Evolutionary conservation across 2,797 vertebrate species (phyloP), one percentile per base, ranked within the genome.

Genomic region (Spinus olivaceus): DNA sequence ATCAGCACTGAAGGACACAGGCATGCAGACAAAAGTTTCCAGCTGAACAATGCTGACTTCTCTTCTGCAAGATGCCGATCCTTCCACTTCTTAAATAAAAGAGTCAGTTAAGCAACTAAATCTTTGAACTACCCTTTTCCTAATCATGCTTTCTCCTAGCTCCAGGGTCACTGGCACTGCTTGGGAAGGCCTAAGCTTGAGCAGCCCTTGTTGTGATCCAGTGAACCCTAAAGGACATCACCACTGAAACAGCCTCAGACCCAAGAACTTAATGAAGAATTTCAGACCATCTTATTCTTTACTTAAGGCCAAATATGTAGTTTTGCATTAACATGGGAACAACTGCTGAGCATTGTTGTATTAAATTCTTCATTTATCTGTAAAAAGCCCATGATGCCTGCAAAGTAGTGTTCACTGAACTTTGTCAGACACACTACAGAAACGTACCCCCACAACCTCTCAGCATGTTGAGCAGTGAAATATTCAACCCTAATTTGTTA

Each of bases 401-500:
- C 28, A 83, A 94, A 87, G 79, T 57, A 60, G 42, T 23, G 27
- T 66, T 84, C 46, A 64, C 51, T 22, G 56, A 81, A 92, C 69
- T 94, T 63, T 4, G 6, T 57, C 57, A 86, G 37, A 53, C 41
- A 53, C 25, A 53, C 65, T 67, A 59, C 41, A 72, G 42, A 81
- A 83, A 69, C 9, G 7, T 42, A 86, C 21, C 50, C 50, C 47
- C n/a, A 12, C 23, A 93, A 90, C 25, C 47, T 72, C 85, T 81
- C 83, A 95, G 80, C 72, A 86, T 65, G 80, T 56, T 79, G n/a
- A 81, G 37, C 53, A 85, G 57, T 35, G 46, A 92, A 88, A 94
- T 64, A 84, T 17, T 76, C 87, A 94, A 76, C 37, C 27, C 89
- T 90, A 85, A 88, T 85, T 93, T 96, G 54, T 80, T 80, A 70